A percentile compares a stretch with the other conserved stretches of the same genome.
Evolutionary conservation across 1,140 invertebrate species (phyloP).

Genomic region (Aphaenogaster rudis): DNA sequence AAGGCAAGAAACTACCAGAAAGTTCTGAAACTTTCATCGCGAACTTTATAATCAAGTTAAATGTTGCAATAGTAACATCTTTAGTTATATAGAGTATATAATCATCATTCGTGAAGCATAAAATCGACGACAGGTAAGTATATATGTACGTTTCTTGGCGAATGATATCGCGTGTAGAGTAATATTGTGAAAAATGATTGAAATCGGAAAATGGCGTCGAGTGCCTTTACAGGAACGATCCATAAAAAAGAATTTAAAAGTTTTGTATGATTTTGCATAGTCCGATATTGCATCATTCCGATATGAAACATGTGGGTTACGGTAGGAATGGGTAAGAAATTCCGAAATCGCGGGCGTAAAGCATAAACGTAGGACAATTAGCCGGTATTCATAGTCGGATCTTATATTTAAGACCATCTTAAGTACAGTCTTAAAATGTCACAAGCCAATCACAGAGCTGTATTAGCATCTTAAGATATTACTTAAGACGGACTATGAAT

Average conservation of each 20-base stretch:
- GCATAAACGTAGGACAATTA: too few relatives aligned
- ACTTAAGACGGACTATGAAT: too few relatives aligned
- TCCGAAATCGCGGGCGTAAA: not conserved
- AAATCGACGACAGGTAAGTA: not conserved
- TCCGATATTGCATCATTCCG: not conserved
- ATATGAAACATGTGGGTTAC: not conserved
- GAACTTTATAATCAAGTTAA: not conserved
- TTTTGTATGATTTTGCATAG: not conserved
- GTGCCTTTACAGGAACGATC: not conserved
- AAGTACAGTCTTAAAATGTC: too few relatives aligned
- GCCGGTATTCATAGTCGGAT: too few relatives aligned
- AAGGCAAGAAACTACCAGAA: too few relatives aligned
- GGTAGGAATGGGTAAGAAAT: not conserved
- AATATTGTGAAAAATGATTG: too few relatives aligned
- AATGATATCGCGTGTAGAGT: too few relatives aligned
- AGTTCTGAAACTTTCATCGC: not conserved
- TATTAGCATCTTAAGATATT: too few relatives aligned
- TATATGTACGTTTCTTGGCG: too few relatives aligned
- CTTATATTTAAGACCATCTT: too few relatives aligned
- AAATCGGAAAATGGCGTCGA: not conserved
- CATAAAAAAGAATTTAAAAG: not conserved
- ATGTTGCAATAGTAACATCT: not conserved
- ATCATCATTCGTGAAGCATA: not conserved
- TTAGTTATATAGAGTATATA: not conserved
- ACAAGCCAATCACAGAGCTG: too few relatives aligned